Conservation (phyloP, 2,888 invertebrate genomes). For the Oxytorus armatus region DNA sequence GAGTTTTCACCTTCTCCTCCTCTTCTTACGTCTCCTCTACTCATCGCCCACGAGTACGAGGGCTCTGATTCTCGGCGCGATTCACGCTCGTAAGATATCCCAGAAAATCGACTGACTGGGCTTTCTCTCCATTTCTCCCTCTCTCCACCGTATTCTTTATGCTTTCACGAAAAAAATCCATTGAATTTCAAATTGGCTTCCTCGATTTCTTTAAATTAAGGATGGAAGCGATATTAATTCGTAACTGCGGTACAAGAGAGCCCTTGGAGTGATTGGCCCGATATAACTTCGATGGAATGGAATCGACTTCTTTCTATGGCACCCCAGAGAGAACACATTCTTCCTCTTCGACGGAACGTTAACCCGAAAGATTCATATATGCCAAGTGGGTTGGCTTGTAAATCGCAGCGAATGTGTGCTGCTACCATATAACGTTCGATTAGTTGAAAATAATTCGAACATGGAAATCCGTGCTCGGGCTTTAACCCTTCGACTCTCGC, state of each 20-base stretch:
- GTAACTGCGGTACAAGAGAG: constrained; percentile 6
- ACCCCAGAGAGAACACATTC: too few species aligned
- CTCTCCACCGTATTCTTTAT: not conserved
- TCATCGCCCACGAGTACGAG: constrained; percentile 24
- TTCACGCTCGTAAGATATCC: constrained; percentile 34
- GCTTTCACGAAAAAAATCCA: constrained; percentile 41
- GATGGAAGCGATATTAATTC: constrained; percentile 58
- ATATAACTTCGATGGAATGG: constrained; percentile 49
- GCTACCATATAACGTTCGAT: constrained; percentile 61
- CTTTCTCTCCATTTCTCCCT: not conserved
- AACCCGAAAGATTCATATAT: constrained; percentile 58
- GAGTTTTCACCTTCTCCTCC: constrained; percentile 40
- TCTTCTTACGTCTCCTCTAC: constrained; percentile 4
- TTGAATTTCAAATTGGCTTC: constrained; percentile 50
- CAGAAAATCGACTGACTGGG: constrained; percentile 11
- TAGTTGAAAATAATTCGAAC: constrained; percentile 75
- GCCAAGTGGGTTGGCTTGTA: constrained; percentile 35
- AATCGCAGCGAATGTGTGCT: constrained; percentile 19
- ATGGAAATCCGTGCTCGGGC: constrained; percentile 63
- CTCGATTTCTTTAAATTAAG: constrained; percentile 55
- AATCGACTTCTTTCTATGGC: constrained; percentile 45
- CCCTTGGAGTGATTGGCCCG: constrained; percentile 42
- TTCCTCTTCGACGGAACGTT: not conserved
- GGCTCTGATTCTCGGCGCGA: constrained; percentile 52
- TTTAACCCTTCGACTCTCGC: constrained; percentile 38